Conservation (phyloP, 2,113 vertebrate genomes). For the Calidris pugnax region DNA sequence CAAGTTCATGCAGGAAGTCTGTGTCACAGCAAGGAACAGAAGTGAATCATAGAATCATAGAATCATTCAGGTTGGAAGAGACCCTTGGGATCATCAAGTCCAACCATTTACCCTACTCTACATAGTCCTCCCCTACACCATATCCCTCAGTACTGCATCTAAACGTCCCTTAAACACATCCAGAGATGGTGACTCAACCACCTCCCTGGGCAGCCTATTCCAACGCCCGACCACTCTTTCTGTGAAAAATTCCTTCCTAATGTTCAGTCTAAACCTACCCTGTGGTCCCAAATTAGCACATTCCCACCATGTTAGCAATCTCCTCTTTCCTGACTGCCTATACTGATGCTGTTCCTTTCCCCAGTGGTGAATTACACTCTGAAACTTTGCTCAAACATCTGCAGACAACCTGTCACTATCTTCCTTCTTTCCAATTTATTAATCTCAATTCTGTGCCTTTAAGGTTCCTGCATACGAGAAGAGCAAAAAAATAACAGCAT, state of each 20-base stretch:
- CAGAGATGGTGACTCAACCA: no score
- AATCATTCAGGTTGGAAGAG: no score
- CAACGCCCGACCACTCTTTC: no score
- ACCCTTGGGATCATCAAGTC: no score
- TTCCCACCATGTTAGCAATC: neutral
- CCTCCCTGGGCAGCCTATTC: no score
- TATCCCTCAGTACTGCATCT: no score
- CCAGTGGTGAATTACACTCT: neutral
- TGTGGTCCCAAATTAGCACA: neutral
- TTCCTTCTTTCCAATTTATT: slow-evolving; percentile 2
- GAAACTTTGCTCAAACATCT: neutral
- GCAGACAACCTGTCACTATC: neutral
- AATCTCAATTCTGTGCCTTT: slow-evolving; percentile 18
- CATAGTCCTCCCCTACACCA: no score
- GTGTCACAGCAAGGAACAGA: neutral
- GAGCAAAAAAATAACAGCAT: slow-evolving; percentile 22
- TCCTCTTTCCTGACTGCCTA: neutral
- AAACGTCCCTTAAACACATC: no score
- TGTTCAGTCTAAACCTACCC: no score
- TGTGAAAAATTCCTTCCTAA: no score
- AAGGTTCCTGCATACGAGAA: neutral
- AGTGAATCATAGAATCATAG: no score
- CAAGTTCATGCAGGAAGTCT: neutral
- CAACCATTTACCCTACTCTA: no score
- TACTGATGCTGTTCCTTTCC: neutral